phyloP scores from a whole-genome alignment of 2,113 vertebrate genomes.

The Orycteropus afer region DNA sequence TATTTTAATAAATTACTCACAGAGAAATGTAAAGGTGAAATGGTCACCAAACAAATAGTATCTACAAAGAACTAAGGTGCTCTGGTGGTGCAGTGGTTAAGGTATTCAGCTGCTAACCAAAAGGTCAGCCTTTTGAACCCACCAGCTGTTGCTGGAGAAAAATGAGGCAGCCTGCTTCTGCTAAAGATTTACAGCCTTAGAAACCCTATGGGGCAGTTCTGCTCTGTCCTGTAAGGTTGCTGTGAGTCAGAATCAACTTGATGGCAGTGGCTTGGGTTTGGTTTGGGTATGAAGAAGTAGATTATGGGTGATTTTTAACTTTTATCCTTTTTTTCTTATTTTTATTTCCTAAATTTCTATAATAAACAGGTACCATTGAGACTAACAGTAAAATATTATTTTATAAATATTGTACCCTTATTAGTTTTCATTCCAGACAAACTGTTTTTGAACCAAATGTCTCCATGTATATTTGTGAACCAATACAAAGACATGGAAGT shows the following conservation, averaged over 20 bases:
- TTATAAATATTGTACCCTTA: not conserved
- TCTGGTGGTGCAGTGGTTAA: too few species aligned
- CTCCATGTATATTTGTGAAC: not conserved
- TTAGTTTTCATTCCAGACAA: not conserved
- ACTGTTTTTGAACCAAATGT: not conserved
- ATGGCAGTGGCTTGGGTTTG: too few species aligned
- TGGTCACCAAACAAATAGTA: not conserved
- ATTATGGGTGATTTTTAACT: not conserved
- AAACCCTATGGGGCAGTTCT: too few species aligned
- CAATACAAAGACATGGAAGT: not conserved
- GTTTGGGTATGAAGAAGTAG: too few species aligned
- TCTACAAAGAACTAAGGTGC: not conserved
- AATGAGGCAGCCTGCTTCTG: too few species aligned
- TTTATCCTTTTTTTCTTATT: not conserved
- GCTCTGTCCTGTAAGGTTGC: too few species aligned
- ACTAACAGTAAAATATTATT: not conserved
- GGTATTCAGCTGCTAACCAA: too few species aligned
- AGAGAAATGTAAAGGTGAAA: not conserved
- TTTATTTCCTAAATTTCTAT: slow-evolving; percentile 12
- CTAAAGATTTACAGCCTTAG: too few species aligned
- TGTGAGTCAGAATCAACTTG: too few species aligned
- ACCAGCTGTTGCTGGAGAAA: too few species aligned
- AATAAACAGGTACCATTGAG: not conserved
- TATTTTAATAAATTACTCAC: slow-evolving; percentile 35
- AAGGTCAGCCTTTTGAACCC: too few species aligned